Base-by-base conservation (phyloP, 2,888 invertebrate genomes). In the Frankliniella fusca region DNA sequence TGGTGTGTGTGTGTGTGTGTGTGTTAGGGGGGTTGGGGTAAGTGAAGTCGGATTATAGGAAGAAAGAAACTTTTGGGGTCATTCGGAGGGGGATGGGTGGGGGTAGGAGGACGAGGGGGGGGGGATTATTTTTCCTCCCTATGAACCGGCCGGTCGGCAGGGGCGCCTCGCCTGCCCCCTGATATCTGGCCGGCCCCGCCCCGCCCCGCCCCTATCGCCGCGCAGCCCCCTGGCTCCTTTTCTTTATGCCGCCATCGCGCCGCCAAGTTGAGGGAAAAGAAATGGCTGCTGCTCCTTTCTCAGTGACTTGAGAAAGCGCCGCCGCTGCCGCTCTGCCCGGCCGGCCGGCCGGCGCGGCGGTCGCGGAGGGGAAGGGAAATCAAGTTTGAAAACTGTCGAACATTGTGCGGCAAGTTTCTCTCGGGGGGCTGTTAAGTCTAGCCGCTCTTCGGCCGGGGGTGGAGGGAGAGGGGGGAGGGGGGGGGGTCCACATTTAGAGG, bases 361-460 rank as follows among this genome's bases (percentile, higher is more conserved):
- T 38, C 38, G n/a, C n/a, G 3, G 15, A 12, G 70, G n/a, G 70
- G 70, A 0, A 27, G 70, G 70, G 70, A 76, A 76, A 76, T 76
- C 70, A 76, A 76, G 70, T 76, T 76, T 76, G 70, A 76, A 76
- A 76, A 76, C 70, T 76, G 70, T 23, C 70, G 70, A 76, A 76
- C 70, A 27, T 76, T 27, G 70, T 76, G 70, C 27, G 70, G 70
- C 70, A 76, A 76, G 70, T 76, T 76, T 76, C 27, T 23, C 70
- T 27, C 27, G 23, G 61, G 20, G 20, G 15, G 15, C 61, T 27
- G 70, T 27, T 76, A 76, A 76, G 70, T 23, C 70, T 61, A 18
- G n/a, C 61, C 61, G 15, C 27, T 12, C 70, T 12, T 23, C 23
- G 27, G 70, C 8, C 70, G 23, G 23, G n/a, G 23, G 65, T 12